Evolutionary conservation across 2,797 vertebrate genomes (phyloP).

Genomic region (Steatocranus sp.): DNA sequence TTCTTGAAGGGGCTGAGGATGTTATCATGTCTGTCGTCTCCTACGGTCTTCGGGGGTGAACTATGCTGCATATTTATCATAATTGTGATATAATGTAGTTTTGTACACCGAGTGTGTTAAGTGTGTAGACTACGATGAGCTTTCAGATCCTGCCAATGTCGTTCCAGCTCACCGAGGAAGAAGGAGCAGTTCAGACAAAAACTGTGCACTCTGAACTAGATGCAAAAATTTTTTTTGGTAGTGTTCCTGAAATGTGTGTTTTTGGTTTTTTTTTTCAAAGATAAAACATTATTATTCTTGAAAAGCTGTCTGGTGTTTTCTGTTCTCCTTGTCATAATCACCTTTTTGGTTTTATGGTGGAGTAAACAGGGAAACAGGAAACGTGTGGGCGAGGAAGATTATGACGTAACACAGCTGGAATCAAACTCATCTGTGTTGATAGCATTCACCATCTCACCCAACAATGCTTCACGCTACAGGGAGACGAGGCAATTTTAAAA

Average conservation of each 20-base stretch:
- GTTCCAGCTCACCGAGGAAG: fast-evolving
- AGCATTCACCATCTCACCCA: neutral
- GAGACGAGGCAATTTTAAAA: fast-evolving
- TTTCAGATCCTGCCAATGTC: neutral
- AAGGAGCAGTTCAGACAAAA: neutral
- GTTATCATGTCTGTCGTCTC: neutral
- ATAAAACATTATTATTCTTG: neutral
- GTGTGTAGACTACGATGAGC: neutral
- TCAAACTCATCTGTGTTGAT: neutral
- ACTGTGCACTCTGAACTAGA: neutral
- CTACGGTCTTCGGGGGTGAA: neutral
- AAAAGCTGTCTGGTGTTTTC: neutral
- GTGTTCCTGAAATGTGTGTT: fast-evolving
- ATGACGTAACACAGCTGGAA: neutral
- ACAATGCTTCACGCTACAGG: neutral
- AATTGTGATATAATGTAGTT: neutral
- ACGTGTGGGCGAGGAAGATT: neutral
- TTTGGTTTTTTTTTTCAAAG: neutral
- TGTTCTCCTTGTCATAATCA: neutral
- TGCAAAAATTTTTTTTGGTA: neutral
- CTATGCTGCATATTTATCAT: constrained; percentile 3
- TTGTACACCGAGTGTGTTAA: fast-evolving
- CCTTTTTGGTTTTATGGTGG: neutral
- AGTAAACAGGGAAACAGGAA: neutral
- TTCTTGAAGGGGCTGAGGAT: neutral